phyloP scores from a whole-genome alignment of 2,797 vertebrate genomes.

The Catamblyrhynchus diadema region DNA sequence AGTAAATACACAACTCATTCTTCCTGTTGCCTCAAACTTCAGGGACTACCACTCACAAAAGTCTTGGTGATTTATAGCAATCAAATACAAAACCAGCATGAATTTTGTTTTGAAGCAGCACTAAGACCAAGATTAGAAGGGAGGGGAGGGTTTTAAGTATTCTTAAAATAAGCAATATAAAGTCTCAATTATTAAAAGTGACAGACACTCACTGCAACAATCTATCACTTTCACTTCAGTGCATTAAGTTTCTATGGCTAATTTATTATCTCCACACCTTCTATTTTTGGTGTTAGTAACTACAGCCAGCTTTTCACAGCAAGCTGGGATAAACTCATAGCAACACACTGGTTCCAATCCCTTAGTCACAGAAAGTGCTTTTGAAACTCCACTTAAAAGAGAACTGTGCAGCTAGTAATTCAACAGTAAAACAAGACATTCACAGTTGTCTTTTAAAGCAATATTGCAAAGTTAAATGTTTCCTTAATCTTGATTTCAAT shows the following conservation, averaged over 20 bases:
- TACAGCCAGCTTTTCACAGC: background rate
- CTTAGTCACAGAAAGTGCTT: background rate
- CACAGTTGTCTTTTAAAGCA: background rate
- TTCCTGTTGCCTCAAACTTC: background rate
- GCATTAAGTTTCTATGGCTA: background rate
- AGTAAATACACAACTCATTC: background rate
- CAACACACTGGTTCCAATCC: background rate
- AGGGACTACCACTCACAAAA: background rate
- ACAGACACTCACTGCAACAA: background rate
- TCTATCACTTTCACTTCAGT: background rate
- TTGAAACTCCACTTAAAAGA: background rate
- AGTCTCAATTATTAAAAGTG: background rate
- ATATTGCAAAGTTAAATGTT: background rate
- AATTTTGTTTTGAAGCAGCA: background rate
- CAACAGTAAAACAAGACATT: background rate
- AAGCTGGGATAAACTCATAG: background rate
- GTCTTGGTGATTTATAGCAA: background rate
- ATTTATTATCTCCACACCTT: background rate
- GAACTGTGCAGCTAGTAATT: background rate
- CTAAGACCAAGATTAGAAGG: background rate
- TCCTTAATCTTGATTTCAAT: background rate
- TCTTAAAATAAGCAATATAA: background rate
- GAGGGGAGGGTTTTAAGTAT: background rate
- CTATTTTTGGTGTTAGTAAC: background rate
- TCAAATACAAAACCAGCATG: background rate